Evolutionary conservation across 1,140 invertebrate genomes (phyloP), one percentile per base, ranked within the genome.

Genomic region (Heliothis virescens): DNA sequence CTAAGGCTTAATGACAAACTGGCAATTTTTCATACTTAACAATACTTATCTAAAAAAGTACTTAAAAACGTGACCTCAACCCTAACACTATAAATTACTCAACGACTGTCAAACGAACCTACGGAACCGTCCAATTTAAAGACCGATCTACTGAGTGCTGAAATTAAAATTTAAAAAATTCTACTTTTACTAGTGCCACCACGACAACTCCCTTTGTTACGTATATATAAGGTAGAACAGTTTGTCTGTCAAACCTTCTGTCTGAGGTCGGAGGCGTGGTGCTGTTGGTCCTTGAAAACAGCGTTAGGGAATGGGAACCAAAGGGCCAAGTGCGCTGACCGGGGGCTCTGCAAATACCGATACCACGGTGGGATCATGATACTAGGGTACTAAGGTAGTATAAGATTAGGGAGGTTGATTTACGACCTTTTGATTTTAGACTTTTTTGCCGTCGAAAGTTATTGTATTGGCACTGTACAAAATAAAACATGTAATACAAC

Each of bases 291-390:
- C 80, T 88, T 91, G 90, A 95, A 95, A 87, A 95, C 92, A 79
- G 94, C 94, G 90, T 95, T 94, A 91, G 93, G 91, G 88, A 95
- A 95, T 89, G 95, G 95, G 88, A 95, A 95, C 95, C 95, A 95
- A 89, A 93, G 89, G 86, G 94, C 94, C 87, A 94, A 90, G 89
- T 95, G 93, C 79, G 92, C 91, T 85, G 94, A 93, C 78, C 94
- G 91, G 73, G 94, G 94, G 83, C 93, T 95, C 95, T 95, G 93
- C 83, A 86, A 94, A 94, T 82, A 67, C 34, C 72, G 71, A 52
- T 41, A 9, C 15, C 63, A 47, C 29, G 63, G 63, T 67, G 67
- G 47, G 29, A 50, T 50, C 16, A 62, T 75, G 59, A 13, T 67
- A 63, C 59, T 75, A 21, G 10, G 18, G 18, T 57, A 21, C 11